Base-by-base conservation (phyloP, 2,797 vertebrate genomes). In the Anguilla obscura region DNA sequence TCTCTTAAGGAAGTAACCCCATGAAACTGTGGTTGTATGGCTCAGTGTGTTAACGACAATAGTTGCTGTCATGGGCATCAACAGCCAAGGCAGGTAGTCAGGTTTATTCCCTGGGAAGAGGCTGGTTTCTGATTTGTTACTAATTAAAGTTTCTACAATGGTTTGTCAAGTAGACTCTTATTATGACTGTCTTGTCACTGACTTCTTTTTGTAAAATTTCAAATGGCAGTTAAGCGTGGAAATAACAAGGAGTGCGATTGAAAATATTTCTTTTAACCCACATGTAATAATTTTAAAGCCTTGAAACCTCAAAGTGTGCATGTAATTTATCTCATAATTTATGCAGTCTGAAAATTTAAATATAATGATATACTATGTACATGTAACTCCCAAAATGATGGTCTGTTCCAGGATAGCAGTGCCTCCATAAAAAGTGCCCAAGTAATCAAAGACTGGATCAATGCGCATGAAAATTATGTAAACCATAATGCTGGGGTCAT, bases 161-260 rank as follows among this genome's bases (percentile, higher is more conserved):
- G 27, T 71, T 74, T 30, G 12, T 36, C 3, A 85, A 66, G 30
- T 48, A 40, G 27, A n/a, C 3, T n/a, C 48, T 45, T 14, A 84
- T 56, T 54, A 54, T 85, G 18, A 83, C 80, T 58, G 36, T 83
- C 33, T 66, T 48, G 10, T 66, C 80, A 54, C 86, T 36, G 52
- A 80, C 30, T 52, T 33, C 24, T 82, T 87, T 82, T 83, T 10
- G 36, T 87, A 48, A 63, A 66, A 60, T 87, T 83, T 50, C 12
- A 60, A 58, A 63, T 60, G 21, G n/a, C 76, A 87, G 36, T 87
- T 36, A 87, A 27, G 79, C 33, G 40, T 33, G 52, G 36, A 16
- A 71, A 9, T 83, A 24, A 83, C 50, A 24, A 48, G 30, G 69
- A 27, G 8, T 12, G 8, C 33, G 12, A 33, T 33, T 45, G 2